Conservation (phyloP, 1,140 invertebrate species). For the Acromyrmex charruanus region DNA sequence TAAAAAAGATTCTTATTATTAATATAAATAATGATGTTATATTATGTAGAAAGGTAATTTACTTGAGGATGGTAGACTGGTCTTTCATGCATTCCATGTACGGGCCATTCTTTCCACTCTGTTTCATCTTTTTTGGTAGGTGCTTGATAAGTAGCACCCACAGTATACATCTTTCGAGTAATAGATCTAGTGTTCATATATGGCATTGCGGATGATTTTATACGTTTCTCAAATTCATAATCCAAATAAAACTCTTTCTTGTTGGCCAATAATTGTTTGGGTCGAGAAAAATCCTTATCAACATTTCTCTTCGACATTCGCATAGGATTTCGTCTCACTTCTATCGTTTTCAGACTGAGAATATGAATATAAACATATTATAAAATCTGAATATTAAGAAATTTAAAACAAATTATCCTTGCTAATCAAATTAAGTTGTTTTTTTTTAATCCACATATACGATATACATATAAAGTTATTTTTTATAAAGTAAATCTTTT, state of each 20-base stretch:
- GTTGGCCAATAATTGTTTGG: conserved; percentile 74
- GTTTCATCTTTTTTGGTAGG: conserved; percentile 74
- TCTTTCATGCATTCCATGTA: conserved; percentile 83
- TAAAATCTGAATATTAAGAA: neutral
- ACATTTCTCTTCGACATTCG: conserved; percentile 71
- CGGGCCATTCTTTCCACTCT: conserved; percentile 81
- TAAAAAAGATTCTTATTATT: too few relatives aligned
- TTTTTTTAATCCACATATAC: neutral
- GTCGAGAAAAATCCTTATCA: conserved; percentile 66
- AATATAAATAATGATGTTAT: conserved; percentile 1
- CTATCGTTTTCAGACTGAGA: conserved; percentile 62
- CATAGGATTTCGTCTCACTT: conserved; percentile 74
- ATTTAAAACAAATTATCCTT: neutral
- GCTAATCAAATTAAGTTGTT: neutral
- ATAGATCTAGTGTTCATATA: conserved; percentile 83
- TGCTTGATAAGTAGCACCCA: conserved; percentile 82
- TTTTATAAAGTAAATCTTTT: neutral
- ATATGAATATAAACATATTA: neutral
- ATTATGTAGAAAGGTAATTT: conserved; percentile 20
- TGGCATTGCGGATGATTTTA: conserved; percentile 69
- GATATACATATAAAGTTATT: neutral
- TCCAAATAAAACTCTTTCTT: conserved; percentile 60
- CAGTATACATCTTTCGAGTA: conserved; percentile 80
- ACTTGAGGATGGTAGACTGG: conserved; percentile 83
- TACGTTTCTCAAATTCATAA: conserved; percentile 60